Percentiles rank a stretch among this genome's conserved stretches.
phyloP scores from a whole-genome alignment of 2,888 invertebrate genomes.

The Neoitamus cyanurus region DNA sequence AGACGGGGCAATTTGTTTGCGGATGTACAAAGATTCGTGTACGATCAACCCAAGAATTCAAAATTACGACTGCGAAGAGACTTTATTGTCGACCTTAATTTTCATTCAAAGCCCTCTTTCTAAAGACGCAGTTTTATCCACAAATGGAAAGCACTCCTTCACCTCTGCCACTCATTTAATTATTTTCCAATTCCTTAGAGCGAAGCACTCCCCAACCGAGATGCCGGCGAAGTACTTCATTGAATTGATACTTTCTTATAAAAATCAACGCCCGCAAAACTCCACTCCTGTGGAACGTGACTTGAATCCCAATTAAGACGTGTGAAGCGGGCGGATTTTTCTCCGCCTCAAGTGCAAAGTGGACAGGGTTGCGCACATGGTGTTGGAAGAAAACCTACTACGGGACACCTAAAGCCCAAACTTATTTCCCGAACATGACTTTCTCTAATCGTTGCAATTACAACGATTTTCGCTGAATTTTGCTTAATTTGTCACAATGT shows the following conservation, averaged over 20 bases:
- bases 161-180: not conserved
- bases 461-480: not conserved
- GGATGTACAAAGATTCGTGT: not conserved
- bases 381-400: not conserved
- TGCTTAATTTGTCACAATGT: constrained; percentile 25
- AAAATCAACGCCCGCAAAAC: not conserved
- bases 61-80: not conserved
- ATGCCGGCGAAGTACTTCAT: not conserved
- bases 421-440: not conserved
- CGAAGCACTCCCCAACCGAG: not conserved
- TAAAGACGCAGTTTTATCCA: not conserved
- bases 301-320: constrained; percentile 24
- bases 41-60: not conserved
- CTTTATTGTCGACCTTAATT: not conserved
- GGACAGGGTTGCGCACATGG: not conserved
- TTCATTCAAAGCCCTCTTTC: not conserved
- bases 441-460: not conserved
- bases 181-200: not conserved
- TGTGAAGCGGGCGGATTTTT: not conserved
- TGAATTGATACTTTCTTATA: not conserved
- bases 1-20: not conserved
- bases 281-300: not conserved
- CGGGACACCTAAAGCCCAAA: not conserved
- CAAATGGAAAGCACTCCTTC: not conserved
- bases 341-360: not conserved